Percentiles rank a stretch among this genome's conserved stretches.
phyloP scores from a whole-genome alignment of 2,797 vertebrate genomes.

The Hapalemur alaotrensis region DNA sequence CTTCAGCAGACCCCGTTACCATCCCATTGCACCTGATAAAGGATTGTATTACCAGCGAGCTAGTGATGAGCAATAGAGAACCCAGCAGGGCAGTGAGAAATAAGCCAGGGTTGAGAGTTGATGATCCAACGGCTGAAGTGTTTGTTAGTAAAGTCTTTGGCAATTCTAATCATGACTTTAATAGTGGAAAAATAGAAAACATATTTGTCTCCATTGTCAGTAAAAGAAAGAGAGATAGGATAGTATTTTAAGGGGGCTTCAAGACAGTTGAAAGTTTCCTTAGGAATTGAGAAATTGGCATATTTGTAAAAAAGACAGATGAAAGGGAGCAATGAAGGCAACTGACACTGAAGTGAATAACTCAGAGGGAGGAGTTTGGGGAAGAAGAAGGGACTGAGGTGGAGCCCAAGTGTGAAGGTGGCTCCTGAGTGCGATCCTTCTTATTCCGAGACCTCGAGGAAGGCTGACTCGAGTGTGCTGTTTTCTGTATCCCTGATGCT shows the following conservation, averaged over 20 bases:
- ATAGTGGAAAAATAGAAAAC: neutral
- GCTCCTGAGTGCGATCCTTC: neutral
- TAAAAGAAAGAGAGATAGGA: neutral
- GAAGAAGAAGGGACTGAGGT: neutral
- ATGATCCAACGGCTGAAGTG: neutral
- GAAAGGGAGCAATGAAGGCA: neutral
- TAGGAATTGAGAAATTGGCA: neutral
- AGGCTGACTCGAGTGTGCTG: neutral
- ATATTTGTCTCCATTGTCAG: too few relatives aligned
- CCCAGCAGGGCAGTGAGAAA: neutral
- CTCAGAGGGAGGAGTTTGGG: fast-evolving
- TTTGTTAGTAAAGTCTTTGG: neutral
- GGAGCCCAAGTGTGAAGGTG: neutral
- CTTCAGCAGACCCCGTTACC: neutral
- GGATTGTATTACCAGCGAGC: neutral
- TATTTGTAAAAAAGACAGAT: neutral
- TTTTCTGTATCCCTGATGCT: neutral
- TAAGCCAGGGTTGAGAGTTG: neutral
- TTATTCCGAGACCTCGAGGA: neutral
- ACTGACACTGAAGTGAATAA: neutral
- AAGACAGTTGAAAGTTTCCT: neutral
- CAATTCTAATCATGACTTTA: neutral
- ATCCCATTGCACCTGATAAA: neutral
- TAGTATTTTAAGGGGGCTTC: neutral
- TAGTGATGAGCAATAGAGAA: neutral